These are phyloP conservation scores for Polypedilum vanderplanki DNA, from an alignment of 1,140 invertebrate species.

Conservation along the genomic window DNA sequence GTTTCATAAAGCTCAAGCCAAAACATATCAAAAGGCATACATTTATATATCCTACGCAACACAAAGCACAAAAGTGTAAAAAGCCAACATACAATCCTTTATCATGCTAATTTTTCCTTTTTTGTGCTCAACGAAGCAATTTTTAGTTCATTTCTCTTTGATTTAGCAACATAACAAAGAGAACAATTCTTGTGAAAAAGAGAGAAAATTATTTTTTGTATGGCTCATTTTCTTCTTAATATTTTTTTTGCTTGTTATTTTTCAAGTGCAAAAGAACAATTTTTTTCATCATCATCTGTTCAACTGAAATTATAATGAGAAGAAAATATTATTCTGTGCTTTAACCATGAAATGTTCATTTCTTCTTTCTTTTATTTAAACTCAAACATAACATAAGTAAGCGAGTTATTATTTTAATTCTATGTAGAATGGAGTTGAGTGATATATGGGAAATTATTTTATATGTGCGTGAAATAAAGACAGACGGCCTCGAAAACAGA, in stretches of 20 bases:
- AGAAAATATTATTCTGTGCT: background rate
- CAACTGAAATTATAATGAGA: background rate
- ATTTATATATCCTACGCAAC: no score
- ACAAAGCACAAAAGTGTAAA: background rate
- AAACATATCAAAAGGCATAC: no score
- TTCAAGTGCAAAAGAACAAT: constrained; percentile 5
- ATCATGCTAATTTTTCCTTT: background rate
- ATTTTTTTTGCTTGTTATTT: background rate
- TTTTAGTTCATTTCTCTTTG: background rate
- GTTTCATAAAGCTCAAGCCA: no score
- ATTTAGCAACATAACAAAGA: no score
- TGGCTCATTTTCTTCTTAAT: background rate
- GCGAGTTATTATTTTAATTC: no score
- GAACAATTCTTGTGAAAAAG: no score
- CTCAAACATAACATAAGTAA: no score
- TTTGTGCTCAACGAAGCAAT: constrained; percentile 12
- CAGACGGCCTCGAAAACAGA: background rate
- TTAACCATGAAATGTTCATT: constrained; percentile 3
- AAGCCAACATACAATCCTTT: background rate
- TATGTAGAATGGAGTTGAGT: background rate
- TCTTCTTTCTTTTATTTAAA: background rate
- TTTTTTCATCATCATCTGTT: constrained; percentile 12
- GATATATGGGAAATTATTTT: constrained; percentile 7
- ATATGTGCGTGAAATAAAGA: background rate
- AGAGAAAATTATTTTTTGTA: background rate